phyloP scores from a whole-genome alignment of 2,888 invertebrate species.

The Electrophaes corylata region DNA sequence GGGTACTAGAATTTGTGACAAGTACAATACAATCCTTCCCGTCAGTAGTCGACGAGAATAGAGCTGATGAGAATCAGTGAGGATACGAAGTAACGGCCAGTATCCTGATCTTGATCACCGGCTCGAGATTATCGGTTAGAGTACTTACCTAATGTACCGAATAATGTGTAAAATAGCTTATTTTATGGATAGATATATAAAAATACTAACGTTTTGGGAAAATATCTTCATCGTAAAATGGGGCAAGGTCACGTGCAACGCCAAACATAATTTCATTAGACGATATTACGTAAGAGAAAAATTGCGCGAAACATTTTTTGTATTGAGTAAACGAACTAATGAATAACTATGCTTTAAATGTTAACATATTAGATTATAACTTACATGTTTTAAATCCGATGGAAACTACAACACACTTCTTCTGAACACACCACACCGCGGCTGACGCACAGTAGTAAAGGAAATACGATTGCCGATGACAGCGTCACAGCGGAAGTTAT shows the following conservation, averaged over 20 bases:
- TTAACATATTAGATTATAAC: constrained; percentile 42
- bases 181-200: background rate
- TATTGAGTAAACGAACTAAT: background rate
- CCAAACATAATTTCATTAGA: constrained; percentile 75
- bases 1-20: background rate
- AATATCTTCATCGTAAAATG: constrained; percentile 43
- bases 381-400: constrained; percentile 79
- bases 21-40: background rate
- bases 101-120: background rate
- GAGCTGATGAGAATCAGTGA: background rate
- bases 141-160: no score
- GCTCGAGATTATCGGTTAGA: no score
- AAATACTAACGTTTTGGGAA: no score
- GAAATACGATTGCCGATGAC: constrained; percentile 63
- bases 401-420: constrained; percentile 67
- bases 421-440: constrained; percentile 72
- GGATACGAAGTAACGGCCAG: background rate
- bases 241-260: constrained; percentile 82
- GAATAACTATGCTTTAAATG: background rate
- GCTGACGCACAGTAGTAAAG: constrained; percentile 79
- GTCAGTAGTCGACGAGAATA: background rate
- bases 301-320: constrained; percentile 17
- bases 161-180: background rate
- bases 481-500: constrained; percentile 73
- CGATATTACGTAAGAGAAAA: constrained; percentile 77